Percentiles rank a stretch among this genome's conserved stretches.
phyloP scores from a whole-genome alignment of 1,140 invertebrate species.

The Ceratina australensis region DNA sequence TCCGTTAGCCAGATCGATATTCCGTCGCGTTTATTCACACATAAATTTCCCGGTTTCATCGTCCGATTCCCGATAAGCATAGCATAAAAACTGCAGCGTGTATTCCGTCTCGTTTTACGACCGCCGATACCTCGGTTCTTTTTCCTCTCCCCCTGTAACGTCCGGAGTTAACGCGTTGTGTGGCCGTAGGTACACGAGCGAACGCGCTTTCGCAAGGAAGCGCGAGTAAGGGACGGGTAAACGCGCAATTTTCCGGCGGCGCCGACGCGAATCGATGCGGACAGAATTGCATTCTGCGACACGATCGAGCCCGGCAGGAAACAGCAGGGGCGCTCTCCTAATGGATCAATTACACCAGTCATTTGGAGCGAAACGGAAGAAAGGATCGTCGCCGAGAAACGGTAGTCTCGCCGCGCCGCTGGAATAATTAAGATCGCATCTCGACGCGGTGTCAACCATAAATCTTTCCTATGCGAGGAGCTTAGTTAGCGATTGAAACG shows the following conservation, averaged over 20 bases:
- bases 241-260: slow-evolving; percentile 32
- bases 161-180: background rate
- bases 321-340: slow-evolving; percentile 50
- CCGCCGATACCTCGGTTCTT: background rate
- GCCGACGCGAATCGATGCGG: slow-evolving; percentile 44
- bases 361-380: slow-evolving; percentile 51
- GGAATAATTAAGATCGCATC: slow-evolving; percentile 70
- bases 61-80: background rate
- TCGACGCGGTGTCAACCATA: slow-evolving; percentile 51
- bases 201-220: background rate
- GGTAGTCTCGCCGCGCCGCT: slow-evolving; percentile 1
- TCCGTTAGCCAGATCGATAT: slow-evolving; percentile 23
- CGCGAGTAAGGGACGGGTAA: background rate
- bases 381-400: slow-evolving; percentile 14
- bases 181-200: background rate
- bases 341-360: slow-evolving; percentile 68
- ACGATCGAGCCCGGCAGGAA: slow-evolving; percentile 34
- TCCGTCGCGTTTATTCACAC: slow-evolving; percentile 8
- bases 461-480: slow-evolving; percentile 1
- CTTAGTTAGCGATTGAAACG: background rate
- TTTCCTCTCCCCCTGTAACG: background rate
- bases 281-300: slow-evolving; percentile 45
- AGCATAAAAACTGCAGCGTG: background rate
- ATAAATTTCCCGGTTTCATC: background rate
- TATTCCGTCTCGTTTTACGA: slow-evolving; percentile 28